These are phyloP conservation scores for Aplysia californica DNA, from an alignment of 1,140 invertebrate genomes.

Conservation along the genomic window DNA sequence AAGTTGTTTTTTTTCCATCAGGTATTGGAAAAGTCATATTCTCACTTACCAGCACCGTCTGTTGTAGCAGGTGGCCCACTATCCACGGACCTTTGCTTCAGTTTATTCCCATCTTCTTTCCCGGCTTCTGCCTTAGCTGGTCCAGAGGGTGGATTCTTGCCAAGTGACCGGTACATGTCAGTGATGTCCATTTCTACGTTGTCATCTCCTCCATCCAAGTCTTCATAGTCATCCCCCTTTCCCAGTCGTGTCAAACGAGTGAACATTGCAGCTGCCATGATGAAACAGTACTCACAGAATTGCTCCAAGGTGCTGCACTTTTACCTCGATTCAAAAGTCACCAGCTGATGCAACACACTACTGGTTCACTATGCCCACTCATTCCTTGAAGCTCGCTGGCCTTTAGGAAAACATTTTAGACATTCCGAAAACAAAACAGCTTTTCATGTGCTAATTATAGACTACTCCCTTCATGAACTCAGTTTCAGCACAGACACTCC, in stretches of 20 bases:
- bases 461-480: background rate
- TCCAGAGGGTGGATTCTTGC: too few species aligned
- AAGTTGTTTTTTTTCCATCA: too few species aligned
- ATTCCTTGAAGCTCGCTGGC: background rate
- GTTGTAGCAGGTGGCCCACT: too few species aligned
- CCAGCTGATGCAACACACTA: background rate
- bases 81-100: too few species aligned
- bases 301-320: background rate
- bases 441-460: background rate
- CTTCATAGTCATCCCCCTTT: conserved; percentile 50
- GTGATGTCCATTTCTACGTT: conserved; percentile 57
- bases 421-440: background rate
- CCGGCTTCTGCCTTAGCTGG: too few species aligned
- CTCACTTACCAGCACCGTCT: too few species aligned
- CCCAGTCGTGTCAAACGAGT: conserved; percentile 46
- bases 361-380: background rate
- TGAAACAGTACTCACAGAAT: background rate
- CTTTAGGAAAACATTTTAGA: background rate
- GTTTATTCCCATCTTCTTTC: too few species aligned
- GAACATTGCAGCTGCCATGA: conserved; percentile 42
- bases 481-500: too few species aligned
- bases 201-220: conserved; percentile 46
- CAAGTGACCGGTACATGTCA: conserved; percentile 35
- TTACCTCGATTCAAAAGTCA: background rate
- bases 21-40: too few species aligned